Evolutionary conservation across 2,113 vertebrate species (phyloP).

Genomic region (Bos taurus): DNA sequence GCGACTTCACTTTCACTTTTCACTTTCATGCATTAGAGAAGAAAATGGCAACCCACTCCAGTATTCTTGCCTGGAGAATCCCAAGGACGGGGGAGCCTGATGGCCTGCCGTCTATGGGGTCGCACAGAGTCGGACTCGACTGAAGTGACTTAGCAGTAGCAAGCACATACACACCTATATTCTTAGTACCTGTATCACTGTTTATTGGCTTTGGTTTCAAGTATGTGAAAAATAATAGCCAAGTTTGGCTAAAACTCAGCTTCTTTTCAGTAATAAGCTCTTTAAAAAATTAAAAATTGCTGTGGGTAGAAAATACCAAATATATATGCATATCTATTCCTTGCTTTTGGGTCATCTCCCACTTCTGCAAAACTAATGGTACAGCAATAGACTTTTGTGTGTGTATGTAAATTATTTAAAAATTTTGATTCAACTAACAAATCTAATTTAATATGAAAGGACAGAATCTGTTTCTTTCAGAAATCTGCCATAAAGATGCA

Average conservation of each 20-base stretch:
- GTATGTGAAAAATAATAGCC: neutral
- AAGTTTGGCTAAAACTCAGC: neutral
- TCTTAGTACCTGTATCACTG: neutral
- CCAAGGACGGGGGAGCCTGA: no score
- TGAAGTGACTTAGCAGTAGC: no score
- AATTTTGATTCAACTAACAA: neutral
- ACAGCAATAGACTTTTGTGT: neutral
- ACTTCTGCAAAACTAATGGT: neutral
- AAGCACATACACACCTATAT: neutral
- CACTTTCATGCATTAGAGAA: no score
- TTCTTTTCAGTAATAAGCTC: neutral
- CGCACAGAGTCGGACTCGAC: no score
- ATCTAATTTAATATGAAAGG: neutral
- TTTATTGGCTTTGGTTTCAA: neutral
- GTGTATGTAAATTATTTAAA: slow-evolving; percentile 25
- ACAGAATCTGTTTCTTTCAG: slow-evolving; percentile 28
- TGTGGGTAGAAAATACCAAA: neutral
- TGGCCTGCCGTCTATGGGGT: no score
- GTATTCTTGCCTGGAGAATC: no score
- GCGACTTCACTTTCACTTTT: no score
- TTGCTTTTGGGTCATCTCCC: neutral
- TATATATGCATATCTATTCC: neutral
- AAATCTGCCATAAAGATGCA: slow-evolving; percentile 43
- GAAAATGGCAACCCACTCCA: no score
- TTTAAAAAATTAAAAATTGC: neutral